Percentiles rank a stretch among this genome's conserved stretches.
phyloP scores from a whole-genome alignment of 2,113 vertebrate species.

The Ameiurus melas region DNA sequence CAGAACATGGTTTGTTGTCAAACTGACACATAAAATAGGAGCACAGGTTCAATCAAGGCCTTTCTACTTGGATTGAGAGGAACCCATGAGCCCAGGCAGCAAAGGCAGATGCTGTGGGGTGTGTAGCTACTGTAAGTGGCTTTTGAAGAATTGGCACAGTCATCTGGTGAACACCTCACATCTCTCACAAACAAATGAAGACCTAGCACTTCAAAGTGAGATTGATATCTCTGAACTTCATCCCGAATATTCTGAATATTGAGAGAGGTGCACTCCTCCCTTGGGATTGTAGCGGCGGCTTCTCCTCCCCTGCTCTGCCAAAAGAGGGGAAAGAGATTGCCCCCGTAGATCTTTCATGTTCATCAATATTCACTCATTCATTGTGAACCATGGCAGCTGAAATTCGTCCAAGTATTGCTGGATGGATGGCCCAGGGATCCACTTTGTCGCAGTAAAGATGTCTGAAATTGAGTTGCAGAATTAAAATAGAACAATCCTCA shows the following conservation, averaged over 20 bases:
- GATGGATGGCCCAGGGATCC: constrained; percentile 71
- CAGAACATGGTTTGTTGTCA: constrained; percentile 47
- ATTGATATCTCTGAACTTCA: constrained; percentile 88
- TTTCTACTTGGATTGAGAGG: constrained; percentile 57
- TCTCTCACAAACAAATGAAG: constrained; percentile 84
- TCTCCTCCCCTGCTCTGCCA: constrained; percentile 60
- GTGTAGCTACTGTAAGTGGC: constrained; percentile 74
- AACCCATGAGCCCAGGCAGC: constrained; percentile 61
- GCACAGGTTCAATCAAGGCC: constrained; percentile 65
- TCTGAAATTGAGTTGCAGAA: constrained; percentile 75
- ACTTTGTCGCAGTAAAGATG: constrained; percentile 68
- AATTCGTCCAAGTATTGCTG: constrained; percentile 69
- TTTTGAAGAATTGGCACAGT: constrained; percentile 82
- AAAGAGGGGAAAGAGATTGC: constrained; percentile 65
- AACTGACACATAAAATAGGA: constrained; percentile 58
- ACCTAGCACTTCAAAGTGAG: constrained; percentile 82
- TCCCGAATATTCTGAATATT: constrained; percentile 84
- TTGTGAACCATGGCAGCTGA: constrained; percentile 77
- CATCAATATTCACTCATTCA: constrained; percentile 81
- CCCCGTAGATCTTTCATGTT: constrained; percentile 73
- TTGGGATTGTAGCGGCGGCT: constrained; percentile 64
- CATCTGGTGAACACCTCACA: constrained; percentile 73
- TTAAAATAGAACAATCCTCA: constrained; percentile 78
- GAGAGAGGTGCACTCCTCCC: constrained; percentile 75
- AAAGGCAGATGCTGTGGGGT: constrained; percentile 65